Evolutionary conservation across 2,797 vertebrate genomes (phyloP).

Genomic region (Sciurus vulgaris): DNA sequence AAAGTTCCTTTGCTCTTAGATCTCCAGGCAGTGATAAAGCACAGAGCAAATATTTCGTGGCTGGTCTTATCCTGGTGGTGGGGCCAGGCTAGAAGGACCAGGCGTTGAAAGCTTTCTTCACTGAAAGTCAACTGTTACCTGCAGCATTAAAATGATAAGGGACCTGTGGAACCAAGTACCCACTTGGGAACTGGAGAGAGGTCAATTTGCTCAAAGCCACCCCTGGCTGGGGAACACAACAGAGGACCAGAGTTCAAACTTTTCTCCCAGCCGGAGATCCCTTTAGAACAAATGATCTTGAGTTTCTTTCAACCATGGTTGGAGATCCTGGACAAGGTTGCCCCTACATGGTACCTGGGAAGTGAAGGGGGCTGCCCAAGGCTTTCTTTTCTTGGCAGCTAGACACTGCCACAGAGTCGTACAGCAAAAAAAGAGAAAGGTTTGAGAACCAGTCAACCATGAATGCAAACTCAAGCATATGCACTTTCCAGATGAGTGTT

Average conservation of each 20-base stretch:
- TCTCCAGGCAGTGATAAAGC: slow-evolving; percentile 1
- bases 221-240: not conserved
- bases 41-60: not conserved
- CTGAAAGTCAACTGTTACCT: not conserved
- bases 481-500: not conserved
- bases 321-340: not conserved
- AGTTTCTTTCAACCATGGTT: slow-evolving; percentile 38
- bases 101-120: not conserved
- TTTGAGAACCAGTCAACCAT: not conserved
- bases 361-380: not conserved
- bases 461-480: not conserved
- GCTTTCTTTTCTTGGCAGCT: not conserved
- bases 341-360: not conserved
- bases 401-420: not conserved
- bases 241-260: slow-evolving; percentile 3
- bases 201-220: slow-evolving; percentile 35
- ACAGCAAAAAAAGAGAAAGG: not conserved
- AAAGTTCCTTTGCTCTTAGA: slow-evolving; percentile 49
- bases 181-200: not conserved
- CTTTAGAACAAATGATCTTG: slow-evolving; percentile 53
- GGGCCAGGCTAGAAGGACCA: not conserved
- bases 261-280: slow-evolving; percentile 29
- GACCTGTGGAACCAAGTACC: not conserved
- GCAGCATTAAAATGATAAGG: not conserved
- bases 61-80: not conserved